Evolutionary conservation across 2,797 vertebrate species (phyloP), one percentile per base, ranked within the genome.

Genomic region (Diglossa cyanea): DNA sequence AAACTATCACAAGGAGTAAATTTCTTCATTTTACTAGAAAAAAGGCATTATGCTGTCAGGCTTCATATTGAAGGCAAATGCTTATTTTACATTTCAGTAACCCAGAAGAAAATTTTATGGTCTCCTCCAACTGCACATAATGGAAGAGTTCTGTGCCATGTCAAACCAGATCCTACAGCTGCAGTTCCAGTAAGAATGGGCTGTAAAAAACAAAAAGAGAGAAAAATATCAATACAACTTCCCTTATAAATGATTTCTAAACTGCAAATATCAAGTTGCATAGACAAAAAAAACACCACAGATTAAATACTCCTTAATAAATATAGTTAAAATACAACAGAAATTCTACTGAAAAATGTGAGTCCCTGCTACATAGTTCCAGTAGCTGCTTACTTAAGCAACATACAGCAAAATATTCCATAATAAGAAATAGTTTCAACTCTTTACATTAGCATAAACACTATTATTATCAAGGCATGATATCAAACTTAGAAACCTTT

Each of bases 101-200:
- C 98, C 99, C 99, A 99, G 91, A 99, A 99, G 67, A 98, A 98
- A 65, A 99, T 98, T 95, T 99, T 99, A 97, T 98, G 98, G 96
- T 99, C 99, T 66, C 99, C 98, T 61, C 99, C 99, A 0, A 99
- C 97, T 76, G 98, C 99, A 77, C 99, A 99, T 39, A 99, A 97
- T 7, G 99, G 99, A 71, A 99, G 98, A 17, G 98, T 99, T 94
- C 98, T 98, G 60, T 99, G 99, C 99, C 99, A 99, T 86, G 99
- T 99, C 82, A 99, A 98, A 78, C 99, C 99, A 24, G 99, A 99
- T 90, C 99, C 99, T 40, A 99, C 98, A 1, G 98, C 65, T 65
- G 98, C 98, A 12, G 98, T 99, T 71, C 99, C 99, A 91, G 98
- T 96, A 90, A 98, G 98, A 95, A 99, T 98, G 2, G 99, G 99